Base-by-base conservation (phyloP, 92 coral and sea anemone species). In the Chrysogorgia sp. region DNA sequence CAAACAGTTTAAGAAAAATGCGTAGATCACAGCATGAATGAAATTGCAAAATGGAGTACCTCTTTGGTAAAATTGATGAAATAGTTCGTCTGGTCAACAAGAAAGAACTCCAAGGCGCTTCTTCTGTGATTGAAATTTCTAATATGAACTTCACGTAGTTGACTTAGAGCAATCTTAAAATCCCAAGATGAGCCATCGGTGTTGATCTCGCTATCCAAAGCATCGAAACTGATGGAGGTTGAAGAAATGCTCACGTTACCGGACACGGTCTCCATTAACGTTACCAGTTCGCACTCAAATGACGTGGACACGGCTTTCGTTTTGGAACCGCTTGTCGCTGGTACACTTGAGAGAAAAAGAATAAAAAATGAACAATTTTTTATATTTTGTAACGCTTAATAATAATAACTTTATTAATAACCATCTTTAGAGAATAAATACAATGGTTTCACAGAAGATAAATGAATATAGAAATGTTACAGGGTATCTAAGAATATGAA, bases 11-110 rank as follows among this genome's bases (percentile, higher is more conserved):
- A n/a, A 63, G 30, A 25, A 63, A 1, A 59, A 0, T 9, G 2
- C 32, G 52, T 19, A 19, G 10, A 19, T 45, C 52, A 45, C 9
- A 45, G 7, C 32, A 19, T 15, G 29, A 21, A 69, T 47, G n/a
- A n/a, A n/a, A n/a, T 28, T 19, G 22, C 8, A 26, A 28, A 20
- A 58, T 12, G 5, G 3, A 75, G n/a, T 74, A 91, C 98, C 92
- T 94, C 90, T 67, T 94, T 94, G 67, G 86, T 80, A 80, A 87
- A 91, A 77, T 94, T 94, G 33, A 94, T 77, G 30, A 94, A 94
- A 77, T 94, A 94, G 88, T 94, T 94, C 33, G 97, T 94, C 83
- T 94, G 98, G 71, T 94, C 98, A 34, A 87, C 83, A 19, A 94
- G 60, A 58, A 94, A 94, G 83, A 94, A 94, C 83, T 94, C 98